A percentile compares a stretch with the other conserved stretches of the same genome.
phyloP scores from a whole-genome alignment of 2,113 vertebrate genomes.

The Dasyurus viverrinus region DNA sequence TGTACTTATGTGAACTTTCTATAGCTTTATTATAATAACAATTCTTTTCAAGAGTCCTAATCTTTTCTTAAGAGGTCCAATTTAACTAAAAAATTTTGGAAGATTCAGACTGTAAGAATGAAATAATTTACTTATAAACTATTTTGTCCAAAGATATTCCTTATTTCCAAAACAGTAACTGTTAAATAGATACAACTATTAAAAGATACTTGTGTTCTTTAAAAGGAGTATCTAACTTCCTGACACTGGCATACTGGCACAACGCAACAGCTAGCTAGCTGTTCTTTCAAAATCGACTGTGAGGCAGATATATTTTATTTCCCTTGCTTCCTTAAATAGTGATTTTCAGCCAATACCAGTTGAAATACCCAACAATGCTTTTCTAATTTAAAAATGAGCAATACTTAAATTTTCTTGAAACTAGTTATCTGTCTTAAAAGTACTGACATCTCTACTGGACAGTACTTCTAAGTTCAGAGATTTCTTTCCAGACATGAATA shows the following conservation, averaged over 20 bases:
- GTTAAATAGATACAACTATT: conserved; percentile 30
- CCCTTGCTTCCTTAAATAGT: conserved; percentile 33
- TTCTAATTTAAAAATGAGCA: conserved; percentile 7
- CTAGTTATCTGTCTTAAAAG: conserved; percentile 34
- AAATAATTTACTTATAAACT: conserved; percentile 57
- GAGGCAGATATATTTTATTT: not conserved
- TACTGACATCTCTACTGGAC: not conserved
- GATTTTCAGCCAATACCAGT: conserved; percentile 14
- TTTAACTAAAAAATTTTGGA: conserved; percentile 54
- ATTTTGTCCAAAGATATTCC: conserved; percentile 25
- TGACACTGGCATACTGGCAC: not conserved
- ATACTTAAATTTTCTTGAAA: conserved; percentile 15
- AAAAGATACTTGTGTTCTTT: conserved; percentile 13
- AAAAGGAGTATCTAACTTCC: conserved; percentile 32
- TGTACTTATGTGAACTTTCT: conserved; percentile 38
- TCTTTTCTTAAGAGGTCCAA: conserved; percentile 36
- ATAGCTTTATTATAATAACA: conserved; percentile 46
- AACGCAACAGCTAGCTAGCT: conserved; percentile 15
- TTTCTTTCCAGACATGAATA: conserved; percentile 35
- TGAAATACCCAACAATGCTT: not conserved
- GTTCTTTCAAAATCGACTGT: not conserved
- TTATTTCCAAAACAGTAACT: conserved; percentile 27
- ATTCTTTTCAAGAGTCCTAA: conserved; percentile 38
- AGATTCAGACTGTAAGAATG: conserved; percentile 50
- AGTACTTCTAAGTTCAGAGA: conserved; percentile 35